These are phyloP conservation scores for Smittia sp. DNA, from an alignment of 2,888 invertebrate genomes.

Conservation along the genomic window DNA sequence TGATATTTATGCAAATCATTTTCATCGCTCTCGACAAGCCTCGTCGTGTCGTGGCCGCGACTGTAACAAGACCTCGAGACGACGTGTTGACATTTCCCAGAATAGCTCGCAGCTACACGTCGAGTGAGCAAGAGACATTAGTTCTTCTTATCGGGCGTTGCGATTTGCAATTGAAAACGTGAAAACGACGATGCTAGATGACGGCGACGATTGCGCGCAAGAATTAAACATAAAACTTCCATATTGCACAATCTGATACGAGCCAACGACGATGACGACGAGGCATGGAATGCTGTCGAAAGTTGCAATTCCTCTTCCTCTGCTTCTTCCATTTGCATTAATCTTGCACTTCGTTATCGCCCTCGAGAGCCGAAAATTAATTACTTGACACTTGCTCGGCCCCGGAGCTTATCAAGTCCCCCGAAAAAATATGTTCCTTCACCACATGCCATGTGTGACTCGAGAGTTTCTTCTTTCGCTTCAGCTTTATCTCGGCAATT, in stretches of 20 bases:
- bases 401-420: slow-evolving; percentile 1
- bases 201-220: background rate
- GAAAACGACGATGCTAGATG: no score
- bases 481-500: background rate
- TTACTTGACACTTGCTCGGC: background rate
- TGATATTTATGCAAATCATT: slow-evolving; percentile 35
- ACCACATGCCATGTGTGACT: background rate
- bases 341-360: background rate
- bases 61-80: slow-evolving; percentile 29
- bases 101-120: no score
- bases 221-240: background rate
- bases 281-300: background rate
- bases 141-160: no score
- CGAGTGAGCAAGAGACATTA: background rate
- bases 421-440: background rate
- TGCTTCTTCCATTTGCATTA: background rate
- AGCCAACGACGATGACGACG: no score
- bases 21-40: background rate
- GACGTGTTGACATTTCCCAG: background rate
- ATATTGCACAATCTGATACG: background rate
- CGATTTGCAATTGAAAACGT: no score
- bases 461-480: background rate
- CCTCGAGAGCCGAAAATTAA: background rate
- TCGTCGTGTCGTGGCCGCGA: background rate
- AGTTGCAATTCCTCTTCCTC: background rate